Percentiles rank a stretch among this genome's conserved stretches.
Evolutionary conservation across 2,113 vertebrate species (phyloP).

Genomic region (Notechis scutatus): DNA sequence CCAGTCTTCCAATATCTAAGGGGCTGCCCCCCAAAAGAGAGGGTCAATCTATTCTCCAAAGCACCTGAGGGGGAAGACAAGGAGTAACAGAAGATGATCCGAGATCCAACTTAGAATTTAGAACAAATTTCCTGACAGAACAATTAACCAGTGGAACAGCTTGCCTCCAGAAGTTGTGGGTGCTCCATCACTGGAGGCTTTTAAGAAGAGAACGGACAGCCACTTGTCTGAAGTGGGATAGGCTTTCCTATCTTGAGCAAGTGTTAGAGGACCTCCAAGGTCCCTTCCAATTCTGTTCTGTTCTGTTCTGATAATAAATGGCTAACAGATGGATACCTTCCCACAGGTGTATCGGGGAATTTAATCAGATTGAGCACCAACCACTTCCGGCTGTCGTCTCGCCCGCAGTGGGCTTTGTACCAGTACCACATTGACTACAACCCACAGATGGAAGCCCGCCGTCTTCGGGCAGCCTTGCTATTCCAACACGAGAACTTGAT

Average conservation of each 20-base stretch:
- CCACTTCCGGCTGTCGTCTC: slow-evolving; percentile 82
- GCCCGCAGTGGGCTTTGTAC: slow-evolving; percentile 87
- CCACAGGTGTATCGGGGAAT: slow-evolving; percentile 76
- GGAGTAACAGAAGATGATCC: background rate
- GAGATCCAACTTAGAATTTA: background rate
- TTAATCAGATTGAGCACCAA: slow-evolving; percentile 78
- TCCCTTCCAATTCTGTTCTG: background rate
- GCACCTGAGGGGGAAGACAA: background rate
- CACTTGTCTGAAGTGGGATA: background rate
- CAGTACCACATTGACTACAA: slow-evolving; percentile 90
- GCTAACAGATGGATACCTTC: accelerated
- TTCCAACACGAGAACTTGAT: slow-evolving; percentile 82
- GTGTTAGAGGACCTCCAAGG: background rate
- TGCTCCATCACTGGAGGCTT: background rate
- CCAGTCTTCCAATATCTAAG: background rate
- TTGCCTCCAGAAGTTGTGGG: background rate
- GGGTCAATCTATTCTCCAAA: background rate
- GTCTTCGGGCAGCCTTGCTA: slow-evolving; percentile 82
- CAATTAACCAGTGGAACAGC: background rate
- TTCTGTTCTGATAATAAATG: background rate
- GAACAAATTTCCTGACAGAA: background rate
- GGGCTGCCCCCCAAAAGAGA: background rate
- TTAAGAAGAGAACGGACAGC: background rate
- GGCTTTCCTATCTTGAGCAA: background rate
- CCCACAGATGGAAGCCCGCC: slow-evolving; percentile 86